These are phyloP conservation scores for Vollenhovia emeryi DNA, from an alignment of 1,140 invertebrate species.

Conservation along the genomic window DNA sequence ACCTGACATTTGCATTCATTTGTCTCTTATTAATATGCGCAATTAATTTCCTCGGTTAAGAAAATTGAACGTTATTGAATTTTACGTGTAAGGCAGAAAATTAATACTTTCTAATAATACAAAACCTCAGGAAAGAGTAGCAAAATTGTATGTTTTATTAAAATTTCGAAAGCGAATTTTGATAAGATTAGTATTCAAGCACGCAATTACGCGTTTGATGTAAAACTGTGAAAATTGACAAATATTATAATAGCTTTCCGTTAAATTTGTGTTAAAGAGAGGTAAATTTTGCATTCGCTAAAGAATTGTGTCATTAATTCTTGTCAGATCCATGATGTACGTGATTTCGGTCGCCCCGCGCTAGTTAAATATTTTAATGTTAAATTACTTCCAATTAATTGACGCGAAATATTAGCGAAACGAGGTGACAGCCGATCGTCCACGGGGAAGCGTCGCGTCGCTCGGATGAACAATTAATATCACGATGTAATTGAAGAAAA, in stretches of 20 bases:
- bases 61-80: background rate
- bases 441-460: background rate
- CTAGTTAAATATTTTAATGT: constrained; percentile 22
- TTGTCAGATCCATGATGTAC: constrained; percentile 9
- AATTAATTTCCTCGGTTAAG: background rate
- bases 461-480: constrained; percentile 52
- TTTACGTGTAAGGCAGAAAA: background rate
- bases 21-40: background rate
- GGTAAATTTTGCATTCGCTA: background rate
- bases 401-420: constrained; percentile 12
- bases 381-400: constrained; percentile 36
- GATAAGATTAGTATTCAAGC: background rate
- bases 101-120: background rate
- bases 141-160: background rate
- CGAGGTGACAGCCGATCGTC: background rate
- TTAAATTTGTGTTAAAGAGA: background rate
- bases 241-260: background rate
- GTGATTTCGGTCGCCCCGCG: background rate
- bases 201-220: background rate
- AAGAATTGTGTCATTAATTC: constrained; percentile 10
- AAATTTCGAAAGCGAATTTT: background rate
- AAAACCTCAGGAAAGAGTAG: background rate
- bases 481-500: constrained; percentile 46
- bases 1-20: background rate
- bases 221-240: background rate